Evolutionary conservation across 2,797 vertebrate species (phyloP), one percentile per base, ranked within the genome.

Genomic region (Myripristis murdjan): DNA sequence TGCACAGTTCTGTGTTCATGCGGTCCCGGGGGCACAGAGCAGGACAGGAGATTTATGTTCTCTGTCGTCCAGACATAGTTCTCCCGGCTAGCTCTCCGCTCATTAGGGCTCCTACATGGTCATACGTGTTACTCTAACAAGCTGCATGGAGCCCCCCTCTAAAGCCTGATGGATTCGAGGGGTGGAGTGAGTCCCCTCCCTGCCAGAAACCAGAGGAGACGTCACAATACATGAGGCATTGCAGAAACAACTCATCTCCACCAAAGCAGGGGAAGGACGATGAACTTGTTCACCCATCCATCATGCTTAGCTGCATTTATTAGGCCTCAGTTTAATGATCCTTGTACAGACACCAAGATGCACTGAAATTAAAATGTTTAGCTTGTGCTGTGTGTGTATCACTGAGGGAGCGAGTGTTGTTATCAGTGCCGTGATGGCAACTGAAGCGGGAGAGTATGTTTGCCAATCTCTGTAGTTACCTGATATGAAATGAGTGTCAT

Each of bases 41-140:
- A 53, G 88, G 85, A 89, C 91, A 88, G 81, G 90, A 93, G 92
- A 93, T 93, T 92, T 93, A 93, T 93, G 92, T 92, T 90, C 87
- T 85, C 87, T 91, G 86, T 91, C 89, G 89, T 86, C 83, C 80
- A 79, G 77, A 82, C 84, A 73, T 72, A 53, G 87, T 85, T 90
- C 82, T 84, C 79, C 84, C 54, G 6, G 87, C 87, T 70, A 67
- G 89, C 69, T 80, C 64, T 35, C 57, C 12, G 70, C 92, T 93
- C 92, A 92, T 93, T 93, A 93, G 81, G 70, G 84, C 87, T 79
- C 82, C 91, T 82, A 86, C 88, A 87, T 48, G 88, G 86, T 87
- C 90, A 90, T 91, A 92, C 75, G 75, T 92, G 91, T 88, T 89
- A 75, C 88, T 87, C 79, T 93, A 93, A 93, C 91, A 92, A 93